Conservation (phyloP, 2,888 invertebrate genomes). For the Clivina fossor region DNA sequence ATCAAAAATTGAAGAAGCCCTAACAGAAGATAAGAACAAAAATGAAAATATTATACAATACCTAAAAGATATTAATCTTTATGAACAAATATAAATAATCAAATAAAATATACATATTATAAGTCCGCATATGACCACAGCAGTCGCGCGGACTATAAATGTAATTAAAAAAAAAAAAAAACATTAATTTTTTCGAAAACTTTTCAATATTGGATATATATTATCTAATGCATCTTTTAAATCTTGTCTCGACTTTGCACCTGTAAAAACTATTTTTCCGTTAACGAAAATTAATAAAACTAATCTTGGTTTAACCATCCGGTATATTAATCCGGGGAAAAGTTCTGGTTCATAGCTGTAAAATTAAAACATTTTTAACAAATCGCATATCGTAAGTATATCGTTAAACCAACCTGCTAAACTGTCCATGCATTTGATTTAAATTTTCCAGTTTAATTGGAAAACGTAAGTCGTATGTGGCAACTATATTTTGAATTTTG, state of each 20-base stretch:
- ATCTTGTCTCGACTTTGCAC: slow-evolving; percentile 89
- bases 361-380: slow-evolving; percentile 15
- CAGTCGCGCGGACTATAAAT: too few relatives aligned
- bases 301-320: slow-evolving; percentile 95
- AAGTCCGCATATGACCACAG: too few relatives aligned
- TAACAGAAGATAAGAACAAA: too few relatives aligned
- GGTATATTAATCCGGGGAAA: slow-evolving; percentile 97
- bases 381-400: too few relatives aligned
- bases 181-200: slow-evolving; percentile 79
- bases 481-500: slow-evolving; percentile 77
- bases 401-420: too few relatives aligned
- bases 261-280: slow-evolving; percentile 97
- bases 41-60: too few relatives aligned
- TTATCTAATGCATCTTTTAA: slow-evolving; percentile 92
- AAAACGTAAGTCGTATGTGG: slow-evolving; percentile 73
- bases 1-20: too few relatives aligned
- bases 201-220: slow-evolving; percentile 92
- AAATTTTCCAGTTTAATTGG: slow-evolving; percentile 73
- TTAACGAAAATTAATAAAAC: slow-evolving; percentile 98
- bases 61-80: too few relatives aligned
- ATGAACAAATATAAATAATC: too few relatives aligned
- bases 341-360: slow-evolving; percentile 94
- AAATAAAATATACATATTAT: too few relatives aligned
- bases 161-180: slow-evolving; percentile 19
- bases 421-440: slow-evolving; percentile 74